Evolutionary conservation across 2,888 invertebrate species (phyloP).

Genomic region (Drosophila incognita): DNA sequence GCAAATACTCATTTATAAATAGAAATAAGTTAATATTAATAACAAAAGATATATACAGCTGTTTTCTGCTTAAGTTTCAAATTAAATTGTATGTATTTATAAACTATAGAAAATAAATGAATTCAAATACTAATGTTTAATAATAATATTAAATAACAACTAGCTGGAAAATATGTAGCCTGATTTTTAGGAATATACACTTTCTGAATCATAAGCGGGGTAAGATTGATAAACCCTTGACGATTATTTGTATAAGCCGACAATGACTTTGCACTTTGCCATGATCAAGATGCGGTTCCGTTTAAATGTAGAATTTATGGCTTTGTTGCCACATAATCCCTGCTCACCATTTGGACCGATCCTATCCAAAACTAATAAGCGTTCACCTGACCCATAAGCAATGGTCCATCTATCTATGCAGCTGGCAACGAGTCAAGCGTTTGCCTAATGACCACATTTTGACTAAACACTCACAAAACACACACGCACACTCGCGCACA

Average conservation of each 20-base stretch:
- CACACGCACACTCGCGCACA: not conserved
- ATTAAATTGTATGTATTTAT: not conserved
- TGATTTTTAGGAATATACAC: not conserved
- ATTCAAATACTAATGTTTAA: not conserved
- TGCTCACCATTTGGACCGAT: not conserved
- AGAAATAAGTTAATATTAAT: not conserved
- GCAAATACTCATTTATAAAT: not conserved
- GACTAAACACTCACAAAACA: not conserved
- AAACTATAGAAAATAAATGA: not conserved
- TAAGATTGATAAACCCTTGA: not conserved
- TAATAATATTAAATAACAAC: too few species aligned
- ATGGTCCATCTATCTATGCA: not conserved
- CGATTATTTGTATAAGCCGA: not conserved
- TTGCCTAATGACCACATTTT: slow-evolving; percentile 12
- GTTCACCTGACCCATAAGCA: not conserved
- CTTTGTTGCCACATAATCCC: not conserved
- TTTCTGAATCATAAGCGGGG: not conserved
- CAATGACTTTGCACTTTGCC: not conserved
- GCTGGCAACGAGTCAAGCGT: not conserved
- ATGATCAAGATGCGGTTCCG: not conserved
- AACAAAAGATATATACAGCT: not conserved
- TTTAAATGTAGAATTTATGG: not conserved
- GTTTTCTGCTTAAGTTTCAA: not conserved
- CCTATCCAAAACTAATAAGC: slow-evolving; percentile 4
- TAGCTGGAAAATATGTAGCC: too few species aligned